These are phyloP conservation scores for Drosophila diplacantha DNA, from an alignment of 2,888 invertebrate genomes.

Conservation along the genomic window DNA sequence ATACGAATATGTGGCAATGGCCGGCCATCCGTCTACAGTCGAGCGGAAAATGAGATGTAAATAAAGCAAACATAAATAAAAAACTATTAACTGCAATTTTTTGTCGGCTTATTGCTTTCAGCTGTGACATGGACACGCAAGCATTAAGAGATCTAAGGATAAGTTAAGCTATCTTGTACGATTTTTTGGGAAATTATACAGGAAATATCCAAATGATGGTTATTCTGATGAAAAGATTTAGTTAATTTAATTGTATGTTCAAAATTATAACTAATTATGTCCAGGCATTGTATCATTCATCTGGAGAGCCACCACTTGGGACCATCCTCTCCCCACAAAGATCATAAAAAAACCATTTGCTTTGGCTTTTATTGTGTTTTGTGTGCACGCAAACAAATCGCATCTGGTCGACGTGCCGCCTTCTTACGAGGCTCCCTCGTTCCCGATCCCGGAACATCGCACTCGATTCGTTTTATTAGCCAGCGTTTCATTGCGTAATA, in stretches of 20 bases:
- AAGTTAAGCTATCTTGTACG: not conserved
- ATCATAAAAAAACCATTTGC: constrained; percentile 17
- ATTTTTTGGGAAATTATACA: not conserved
- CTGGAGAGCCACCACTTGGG: constrained; percentile 12
- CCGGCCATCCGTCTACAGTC: constrained; percentile 33
- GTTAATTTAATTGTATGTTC: not conserved
- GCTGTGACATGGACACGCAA: constrained; percentile 58
- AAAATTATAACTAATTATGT: constrained; percentile 3
- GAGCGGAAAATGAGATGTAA: constrained; percentile 45
- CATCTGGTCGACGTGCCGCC: constrained; percentile 3
- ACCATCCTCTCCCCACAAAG: not conserved
- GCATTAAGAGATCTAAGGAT: constrained; percentile 29
- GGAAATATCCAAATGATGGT: not conserved
- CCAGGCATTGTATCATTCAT: constrained; percentile 4
- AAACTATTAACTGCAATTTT: constrained; percentile 57
- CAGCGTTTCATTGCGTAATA: constrained; percentile 67
- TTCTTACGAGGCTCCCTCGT: constrained; percentile 2
- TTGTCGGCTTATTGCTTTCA: constrained; percentile 51
- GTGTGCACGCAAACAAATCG: constrained; percentile 56
- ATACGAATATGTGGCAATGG: constrained; percentile 51
- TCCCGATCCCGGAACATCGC: not conserved
- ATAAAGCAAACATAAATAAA: constrained; percentile 30
- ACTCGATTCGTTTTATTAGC: constrained; percentile 65
- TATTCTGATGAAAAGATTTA: too few relatives aligned
- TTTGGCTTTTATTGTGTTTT: constrained; percentile 27